Evolutionary conservation across 2,113 vertebrate genomes (phyloP).

Genomic region (Blennius ocellaris): DNA sequence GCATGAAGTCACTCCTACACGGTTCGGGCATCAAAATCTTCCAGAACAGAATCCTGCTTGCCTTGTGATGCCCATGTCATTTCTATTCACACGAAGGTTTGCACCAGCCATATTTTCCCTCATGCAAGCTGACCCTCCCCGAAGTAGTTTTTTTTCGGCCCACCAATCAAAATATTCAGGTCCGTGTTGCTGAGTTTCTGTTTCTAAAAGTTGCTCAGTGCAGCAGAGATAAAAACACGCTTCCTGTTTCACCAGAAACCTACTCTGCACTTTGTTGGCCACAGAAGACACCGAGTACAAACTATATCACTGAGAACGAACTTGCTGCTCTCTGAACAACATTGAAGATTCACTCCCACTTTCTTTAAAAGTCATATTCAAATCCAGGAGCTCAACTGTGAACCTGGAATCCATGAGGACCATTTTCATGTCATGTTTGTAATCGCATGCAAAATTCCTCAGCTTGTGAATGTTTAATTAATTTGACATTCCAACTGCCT

Average conservation of each 20-base stretch:
- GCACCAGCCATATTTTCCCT: conserved; percentile 32
- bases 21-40: conserved; percentile 53
- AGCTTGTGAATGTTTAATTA: conserved; percentile 36
- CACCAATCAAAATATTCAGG: conserved; percentile 19
- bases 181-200: conserved; percentile 19
- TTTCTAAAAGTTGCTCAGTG: conserved; percentile 61
- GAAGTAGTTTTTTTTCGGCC: neutral
- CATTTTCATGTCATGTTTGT: neutral
- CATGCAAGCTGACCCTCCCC: conserved; percentile 1
- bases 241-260: conserved; percentile 78
- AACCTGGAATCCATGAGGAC: neutral
- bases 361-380: neutral
- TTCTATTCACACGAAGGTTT: conserved; percentile 44
- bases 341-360: conserved; percentile 24
- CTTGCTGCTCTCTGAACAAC: conserved; percentile 16
- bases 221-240: conserved; percentile 68
- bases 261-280: conserved; percentile 55
- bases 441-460: conserved; percentile 33
- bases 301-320: conserved; percentile 39
- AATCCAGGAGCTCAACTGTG: neutral
- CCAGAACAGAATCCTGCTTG: conserved; percentile 65
- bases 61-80: conserved; percentile 60
- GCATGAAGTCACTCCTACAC: conserved; percentile 28
- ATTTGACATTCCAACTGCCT: conserved; percentile 52
- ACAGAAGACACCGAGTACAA: conserved; percentile 37